phyloP scores from a whole-genome alignment of 2,113 vertebrate species.

The Nipponia nippon region DNA sequence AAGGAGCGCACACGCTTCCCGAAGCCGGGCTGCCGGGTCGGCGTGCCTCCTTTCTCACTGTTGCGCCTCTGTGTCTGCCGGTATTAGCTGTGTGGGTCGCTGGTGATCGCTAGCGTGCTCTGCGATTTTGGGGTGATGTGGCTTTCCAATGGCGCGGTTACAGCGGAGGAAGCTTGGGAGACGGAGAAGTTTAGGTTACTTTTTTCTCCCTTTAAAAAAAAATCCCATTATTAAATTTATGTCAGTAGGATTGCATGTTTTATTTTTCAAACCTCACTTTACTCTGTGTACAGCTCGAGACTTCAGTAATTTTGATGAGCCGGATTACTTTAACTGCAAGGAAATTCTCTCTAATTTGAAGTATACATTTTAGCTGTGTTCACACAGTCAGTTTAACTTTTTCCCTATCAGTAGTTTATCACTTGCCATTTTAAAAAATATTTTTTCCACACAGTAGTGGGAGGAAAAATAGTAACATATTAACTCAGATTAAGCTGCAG shows the following conservation, averaged over 20 bases:
- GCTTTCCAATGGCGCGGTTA: background rate
- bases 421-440: background rate
- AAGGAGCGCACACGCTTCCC: fast-evolving
- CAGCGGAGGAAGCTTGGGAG: background rate
- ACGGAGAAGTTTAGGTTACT: background rate
- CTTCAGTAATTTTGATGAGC: background rate
- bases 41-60: fast-evolving
- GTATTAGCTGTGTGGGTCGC: fast-evolving
- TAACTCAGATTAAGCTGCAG: background rate
- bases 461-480: background rate
- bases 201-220: background rate
- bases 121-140: background rate
- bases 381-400: background rate
- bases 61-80: background rate
- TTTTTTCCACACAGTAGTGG: fast-evolving
- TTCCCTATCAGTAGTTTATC: background rate
- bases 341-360: background rate
- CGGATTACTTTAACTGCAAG: background rate
- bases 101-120: fast-evolving
- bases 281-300: background rate
- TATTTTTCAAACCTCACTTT: background rate
- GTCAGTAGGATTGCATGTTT: background rate
- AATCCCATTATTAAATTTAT: background rate
- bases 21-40: too few species aligned
- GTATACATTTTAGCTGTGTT: fast-evolving